Evolutionary conservation across 1,140 invertebrate species (phyloP).

Genomic region (Coenobita brevimanus): DNA sequence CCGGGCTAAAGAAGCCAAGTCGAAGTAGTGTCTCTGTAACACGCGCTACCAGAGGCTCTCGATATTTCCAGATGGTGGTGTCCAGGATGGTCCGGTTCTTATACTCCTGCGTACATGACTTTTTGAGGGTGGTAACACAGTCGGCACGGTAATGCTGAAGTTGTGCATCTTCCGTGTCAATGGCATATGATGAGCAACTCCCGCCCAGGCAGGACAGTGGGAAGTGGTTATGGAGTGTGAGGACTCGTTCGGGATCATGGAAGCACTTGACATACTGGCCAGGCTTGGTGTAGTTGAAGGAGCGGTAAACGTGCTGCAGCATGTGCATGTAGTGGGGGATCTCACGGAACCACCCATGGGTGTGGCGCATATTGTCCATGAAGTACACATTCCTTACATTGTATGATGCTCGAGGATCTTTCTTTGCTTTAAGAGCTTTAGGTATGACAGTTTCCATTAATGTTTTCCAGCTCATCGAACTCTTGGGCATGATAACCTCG

Average conservation of each 20-base stretch:
- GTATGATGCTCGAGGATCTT: constrained; percentile 87
- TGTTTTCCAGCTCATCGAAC: constrained; percentile 79
- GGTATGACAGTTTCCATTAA: constrained; percentile 84
- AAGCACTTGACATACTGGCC: constrained; percentile 96
- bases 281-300: constrained; percentile 93
- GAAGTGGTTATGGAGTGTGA: constrained; percentile 95
- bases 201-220: constrained; percentile 90
- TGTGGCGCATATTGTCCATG: constrained; percentile 89
- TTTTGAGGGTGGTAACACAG: constrained; percentile 91
- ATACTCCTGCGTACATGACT: constrained; percentile 85
- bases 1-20: constrained; percentile 11
- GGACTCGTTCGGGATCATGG: constrained; percentile 90
- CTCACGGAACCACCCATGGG: constrained; percentile 87
- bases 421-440: constrained; percentile 79
- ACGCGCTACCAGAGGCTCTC: constrained; percentile 14
- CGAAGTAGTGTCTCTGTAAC: constrained; percentile 14
- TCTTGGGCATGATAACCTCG: constrained; percentile 87
- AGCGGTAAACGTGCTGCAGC: constrained; percentile 93
- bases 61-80: constrained; percentile 89
- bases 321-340: constrained; percentile 94
- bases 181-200: constrained; percentile 88
- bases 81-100: constrained; percentile 87
- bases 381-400: constrained; percentile 96
- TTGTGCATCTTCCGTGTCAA: constrained; percentile 88
- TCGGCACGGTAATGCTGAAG: constrained; percentile 94